Percentiles rank a stretch among this genome's conserved stretches.
Conservation (phyloP, 1,140 invertebrate genomes). For the Nasonia giraulti region DNA sequence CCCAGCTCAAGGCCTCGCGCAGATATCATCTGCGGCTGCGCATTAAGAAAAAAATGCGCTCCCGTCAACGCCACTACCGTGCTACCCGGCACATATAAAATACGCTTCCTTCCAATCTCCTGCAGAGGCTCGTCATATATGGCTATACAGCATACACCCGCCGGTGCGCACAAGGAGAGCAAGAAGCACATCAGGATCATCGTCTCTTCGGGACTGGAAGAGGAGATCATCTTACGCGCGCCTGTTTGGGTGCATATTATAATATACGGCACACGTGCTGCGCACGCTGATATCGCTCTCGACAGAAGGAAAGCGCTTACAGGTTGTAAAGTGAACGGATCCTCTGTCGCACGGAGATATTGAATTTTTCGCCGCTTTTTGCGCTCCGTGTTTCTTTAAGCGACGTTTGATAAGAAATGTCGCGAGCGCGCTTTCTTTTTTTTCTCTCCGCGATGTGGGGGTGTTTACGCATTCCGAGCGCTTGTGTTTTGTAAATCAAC, state of each 20-base stretch:
- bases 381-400: neutral
- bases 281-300: neutral
- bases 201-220: neutral
- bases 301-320: slow-evolving; percentile 39
- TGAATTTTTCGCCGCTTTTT: slow-evolving; percentile 15
- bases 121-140: neutral
- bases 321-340: slow-evolving; percentile 47
- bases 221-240: slow-evolving; percentile 42
- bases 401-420: slow-evolving; percentile 5
- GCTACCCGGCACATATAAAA: neutral
- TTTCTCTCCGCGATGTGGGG: neutral
- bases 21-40: slow-evolving; percentile 25
- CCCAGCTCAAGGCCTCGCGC: neutral
- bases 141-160: neutral
- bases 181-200: neutral
- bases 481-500: neutral
- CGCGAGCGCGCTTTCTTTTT: neutral
- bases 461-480: neutral
- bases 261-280: slow-evolving; percentile 1
- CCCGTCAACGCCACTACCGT: slow-evolving; percentile 38
- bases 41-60: slow-evolving; percentile 40
- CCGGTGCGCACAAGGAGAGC: neutral
- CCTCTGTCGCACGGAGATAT: slow-evolving; percentile 13
- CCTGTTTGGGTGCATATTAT: neutral
- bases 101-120: slow-evolving; percentile 6